Conservation (phyloP, 37 sponge, comb jelly and placozoan genomes). For the Geodia barretti region DNA sequence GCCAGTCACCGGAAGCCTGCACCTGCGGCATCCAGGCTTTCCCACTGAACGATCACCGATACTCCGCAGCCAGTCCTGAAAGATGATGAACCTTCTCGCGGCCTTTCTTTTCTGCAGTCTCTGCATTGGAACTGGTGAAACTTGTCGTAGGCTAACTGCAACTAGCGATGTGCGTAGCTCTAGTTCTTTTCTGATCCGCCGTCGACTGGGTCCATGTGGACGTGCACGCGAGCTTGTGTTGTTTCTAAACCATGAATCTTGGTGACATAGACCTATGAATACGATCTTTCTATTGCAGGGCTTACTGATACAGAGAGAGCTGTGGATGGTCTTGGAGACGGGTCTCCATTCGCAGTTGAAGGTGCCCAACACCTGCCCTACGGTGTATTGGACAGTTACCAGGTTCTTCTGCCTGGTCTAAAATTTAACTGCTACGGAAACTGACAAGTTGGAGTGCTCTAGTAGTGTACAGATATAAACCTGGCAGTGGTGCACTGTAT, state of each 20-base stretch:
- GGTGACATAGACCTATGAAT: neutral
- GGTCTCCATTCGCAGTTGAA: neutral
- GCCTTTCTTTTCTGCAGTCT: no score
- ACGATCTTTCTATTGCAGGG: neutral
- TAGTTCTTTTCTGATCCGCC: no score
- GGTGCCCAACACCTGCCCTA: neutral
- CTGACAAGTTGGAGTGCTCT: slow-evolving; percentile 43
- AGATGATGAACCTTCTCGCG: no score
- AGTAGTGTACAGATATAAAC: neutral
- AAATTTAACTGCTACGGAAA: slow-evolving; percentile 46
- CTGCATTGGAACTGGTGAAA: no score
- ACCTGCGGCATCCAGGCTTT: no score
- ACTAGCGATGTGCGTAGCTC: no score
- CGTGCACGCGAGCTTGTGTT: no score
- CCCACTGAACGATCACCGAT: no score
- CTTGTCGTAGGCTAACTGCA: no score
- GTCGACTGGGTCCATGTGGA: no score
- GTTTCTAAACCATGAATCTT: neutral
- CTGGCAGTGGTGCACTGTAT: neutral
- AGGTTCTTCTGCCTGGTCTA: slow-evolving; percentile 26
- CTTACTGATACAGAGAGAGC: neutral
- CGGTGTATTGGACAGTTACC: neutral
- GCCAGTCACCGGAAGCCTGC: no score
- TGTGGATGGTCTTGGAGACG: neutral
- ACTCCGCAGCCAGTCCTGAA: no score